phyloP scores from a whole-genome alignment of 2,888 invertebrate species.

The Melanargia galathea region DNA sequence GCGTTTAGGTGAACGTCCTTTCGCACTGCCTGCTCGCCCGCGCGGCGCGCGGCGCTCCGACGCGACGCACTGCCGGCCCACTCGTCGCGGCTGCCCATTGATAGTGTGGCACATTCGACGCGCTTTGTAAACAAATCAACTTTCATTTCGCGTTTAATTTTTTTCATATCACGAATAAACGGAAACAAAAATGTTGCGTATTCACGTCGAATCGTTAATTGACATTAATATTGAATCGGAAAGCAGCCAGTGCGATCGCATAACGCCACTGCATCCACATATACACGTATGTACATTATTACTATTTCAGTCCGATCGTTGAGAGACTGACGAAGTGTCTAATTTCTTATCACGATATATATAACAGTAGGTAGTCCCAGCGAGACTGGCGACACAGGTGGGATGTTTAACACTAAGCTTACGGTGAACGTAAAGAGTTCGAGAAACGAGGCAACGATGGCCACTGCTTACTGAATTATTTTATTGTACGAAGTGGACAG shows the following conservation, averaged over 20 bases:
- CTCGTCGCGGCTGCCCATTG: conserved; percentile 12
- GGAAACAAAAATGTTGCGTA: conserved; percentile 38
- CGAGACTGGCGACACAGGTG: conserved; percentile 62
- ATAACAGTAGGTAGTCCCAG: conserved; percentile 59
- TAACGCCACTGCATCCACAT: conserved; percentile 79
- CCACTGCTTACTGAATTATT: conserved; percentile 22
- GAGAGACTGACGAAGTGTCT: conserved; percentile 65
- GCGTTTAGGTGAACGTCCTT: conserved; percentile 75
- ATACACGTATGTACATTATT: conserved; percentile 62
- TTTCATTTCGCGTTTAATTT: conserved; percentile 17
- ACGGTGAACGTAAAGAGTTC: conserved; percentile 36
- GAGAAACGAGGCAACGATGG: conserved; percentile 36
- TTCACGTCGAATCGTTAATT: conserved; percentile 63
- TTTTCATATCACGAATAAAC: conserved; percentile 32
- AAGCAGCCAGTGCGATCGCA: conserved; percentile 67
- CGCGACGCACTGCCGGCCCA: conserved; percentile 22
- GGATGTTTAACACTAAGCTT: conserved; percentile 57
- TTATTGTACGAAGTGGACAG: conserved; percentile 6
- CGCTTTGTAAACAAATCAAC: conserved; percentile 16
- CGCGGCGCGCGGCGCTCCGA: too few species aligned
- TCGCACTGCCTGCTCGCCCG: conserved; percentile 66
- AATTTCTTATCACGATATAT: conserved; percentile 57
- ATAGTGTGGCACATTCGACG: conserved; percentile 26
- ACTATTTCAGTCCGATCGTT: conserved; percentile 64
- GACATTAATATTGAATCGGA: conserved; percentile 61